Base-by-base conservation (phyloP, 2,113 vertebrate species). In the Thinocorus orbignyianus region DNA sequence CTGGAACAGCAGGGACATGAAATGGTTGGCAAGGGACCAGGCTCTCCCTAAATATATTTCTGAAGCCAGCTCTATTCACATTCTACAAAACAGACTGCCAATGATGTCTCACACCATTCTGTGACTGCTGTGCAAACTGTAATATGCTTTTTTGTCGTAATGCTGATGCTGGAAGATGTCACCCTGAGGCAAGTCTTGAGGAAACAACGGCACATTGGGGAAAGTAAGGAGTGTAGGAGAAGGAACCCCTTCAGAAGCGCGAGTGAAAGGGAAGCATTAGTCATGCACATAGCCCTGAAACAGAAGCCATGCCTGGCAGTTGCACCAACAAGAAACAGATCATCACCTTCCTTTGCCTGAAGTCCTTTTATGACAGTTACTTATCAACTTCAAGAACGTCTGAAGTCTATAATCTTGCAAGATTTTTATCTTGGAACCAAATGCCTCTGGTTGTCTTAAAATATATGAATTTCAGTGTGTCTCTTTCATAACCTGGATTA, bases 271-370 rank as follows among this genome's bases (percentile, higher is more conserved):
- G 30, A 83, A 93, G 42, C 46, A 64, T 68, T 65, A 83, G 60
- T 93, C 89, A 72, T 0, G 2, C 5, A 0, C 86, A 77, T 20
- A 84, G 69, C 35, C 81, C 69, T 71, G n/a, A 78, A 95, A 90
- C 83, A 93, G 91, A 91, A 92, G 77, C n/a, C 31, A 39, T 58
- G 69, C 30, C 69, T 91, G 86, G 91, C 69, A 86, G 81, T 1
- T n/a, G 65, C 33, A 94, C 62, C 92, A 89, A 88, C 20, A n/a
- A 94, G 80, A 95, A 90, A 86, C 31, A 94, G 80, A 91, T 35
- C 73, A 66, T 33, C 68, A 55, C 74, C 77, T 68, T 73, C 74
- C 77, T 68, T 73, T 3, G n/a, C 65, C 72, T 78, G 16, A 86
- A 91, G 33, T 84, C 57, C 35, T 89, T 91, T 76, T 81, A 81